Evolutionary conservation across 2,113 vertebrate species (phyloP).

Genomic region (Crotalus tigris): DNA sequence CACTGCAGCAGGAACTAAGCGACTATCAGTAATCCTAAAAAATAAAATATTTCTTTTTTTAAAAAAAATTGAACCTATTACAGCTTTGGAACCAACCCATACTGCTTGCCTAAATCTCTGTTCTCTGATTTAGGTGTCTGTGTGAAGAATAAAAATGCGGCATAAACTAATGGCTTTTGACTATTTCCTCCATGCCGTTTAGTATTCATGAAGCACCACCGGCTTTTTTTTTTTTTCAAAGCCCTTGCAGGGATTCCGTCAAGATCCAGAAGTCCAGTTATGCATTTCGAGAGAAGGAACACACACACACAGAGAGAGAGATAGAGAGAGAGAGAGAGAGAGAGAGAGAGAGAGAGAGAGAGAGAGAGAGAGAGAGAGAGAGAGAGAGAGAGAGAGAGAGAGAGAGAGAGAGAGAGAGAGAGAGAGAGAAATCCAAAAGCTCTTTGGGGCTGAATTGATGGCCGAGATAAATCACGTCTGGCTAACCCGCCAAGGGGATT

Average conservation of each 20-base stretch:
- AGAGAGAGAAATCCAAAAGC: slow-evolving; percentile 8
- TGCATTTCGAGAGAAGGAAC: slow-evolving; percentile 49
- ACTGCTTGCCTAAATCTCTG: slow-evolving; percentile 79
- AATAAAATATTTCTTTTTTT: slow-evolving; percentile 17
- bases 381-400: too few relatives aligned
- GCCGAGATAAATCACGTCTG: slow-evolving; percentile 64
- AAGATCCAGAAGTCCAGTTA: slow-evolving; percentile 73
- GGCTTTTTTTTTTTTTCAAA: slow-evolving; percentile 69
- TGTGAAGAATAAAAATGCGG: slow-evolving; percentile 84
- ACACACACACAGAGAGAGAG: too few relatives aligned
- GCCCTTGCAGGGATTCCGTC: slow-evolving; percentile 79
- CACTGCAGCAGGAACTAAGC: slow-evolving; percentile 79
- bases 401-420: too few relatives aligned
- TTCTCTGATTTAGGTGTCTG: slow-evolving; percentile 84
- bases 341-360: too few relatives aligned
- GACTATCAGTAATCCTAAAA: slow-evolving; percentile 82
- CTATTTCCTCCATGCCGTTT: slow-evolving; percentile 80
- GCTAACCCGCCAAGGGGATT: slow-evolving; percentile 62
- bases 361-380: too few relatives aligned
- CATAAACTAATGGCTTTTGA: slow-evolving; percentile 72
- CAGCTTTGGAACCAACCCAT: slow-evolving; percentile 78
- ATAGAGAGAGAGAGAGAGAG: too few relatives aligned
- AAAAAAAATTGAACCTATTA: slow-evolving; percentile 80
- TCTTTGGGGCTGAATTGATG: slow-evolving; percentile 61
- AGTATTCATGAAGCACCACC: slow-evolving; percentile 77